A percentile compares a stretch with the other conserved stretches of the same genome.
Conservation (phyloP, 2,797 vertebrate genomes). For the Danio jaintianensis region DNA sequence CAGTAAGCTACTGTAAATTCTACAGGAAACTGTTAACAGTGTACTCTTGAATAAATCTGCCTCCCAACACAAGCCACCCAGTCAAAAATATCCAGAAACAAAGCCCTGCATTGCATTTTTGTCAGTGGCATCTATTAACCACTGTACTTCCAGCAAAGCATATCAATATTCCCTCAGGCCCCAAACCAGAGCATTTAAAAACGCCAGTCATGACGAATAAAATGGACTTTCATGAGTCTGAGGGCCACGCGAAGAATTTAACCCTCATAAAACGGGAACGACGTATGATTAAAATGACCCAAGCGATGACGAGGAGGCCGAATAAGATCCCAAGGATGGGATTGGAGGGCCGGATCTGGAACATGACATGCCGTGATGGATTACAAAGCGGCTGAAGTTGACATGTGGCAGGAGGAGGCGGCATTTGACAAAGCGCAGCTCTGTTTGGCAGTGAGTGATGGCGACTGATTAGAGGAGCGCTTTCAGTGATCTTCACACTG, state of each 20-base stretch:
- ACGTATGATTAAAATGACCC: constrained; percentile 53
- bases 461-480: constrained; percentile 57
- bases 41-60: background rate
- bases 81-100: constrained; percentile 11
- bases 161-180: background rate
- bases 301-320: background rate
- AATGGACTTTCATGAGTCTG: constrained; percentile 20
- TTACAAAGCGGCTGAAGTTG: constrained; percentile 60
- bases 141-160: background rate
- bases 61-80: background rate
- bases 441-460: constrained; percentile 56
- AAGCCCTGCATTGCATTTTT: background rate
- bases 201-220: constrained; percentile 1
- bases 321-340: constrained; percentile 35
- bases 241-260: constrained; percentile 39
- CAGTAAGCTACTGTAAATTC: too few relatives aligned
- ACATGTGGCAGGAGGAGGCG: constrained; percentile 59
- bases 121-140: too few relatives aligned
- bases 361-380: constrained; percentile 67
- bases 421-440: constrained; percentile 53
- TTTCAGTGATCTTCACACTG: constrained; percentile 57
- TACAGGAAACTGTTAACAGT: too few relatives aligned
- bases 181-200: constrained; percentile 21
- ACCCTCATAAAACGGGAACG: constrained; percentile 42
- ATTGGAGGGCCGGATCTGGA: constrained; percentile 32